A percentile compares a stretch with the other conserved stretches of the same genome.
Conservation (phyloP, 2,797 vertebrate species). For the Hemitrygon akajei region DNA sequence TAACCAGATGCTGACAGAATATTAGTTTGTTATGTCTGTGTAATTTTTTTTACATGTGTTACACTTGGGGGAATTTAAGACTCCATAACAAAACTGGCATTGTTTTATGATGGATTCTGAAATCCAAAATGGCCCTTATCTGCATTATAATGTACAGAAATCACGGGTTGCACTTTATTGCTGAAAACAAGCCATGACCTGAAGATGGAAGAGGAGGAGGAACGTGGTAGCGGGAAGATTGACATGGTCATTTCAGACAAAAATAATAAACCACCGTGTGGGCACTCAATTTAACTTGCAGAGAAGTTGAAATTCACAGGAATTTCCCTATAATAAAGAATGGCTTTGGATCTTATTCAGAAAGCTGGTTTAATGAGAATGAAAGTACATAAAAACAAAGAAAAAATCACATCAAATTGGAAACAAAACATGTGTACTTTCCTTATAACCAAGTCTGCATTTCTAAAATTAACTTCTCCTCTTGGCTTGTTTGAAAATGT, state of each 20-base stretch:
- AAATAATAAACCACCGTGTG: neutral
- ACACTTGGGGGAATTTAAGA: neutral
- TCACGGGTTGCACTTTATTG: no score
- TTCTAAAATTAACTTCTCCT: neutral
- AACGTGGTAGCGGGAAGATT: neutral
- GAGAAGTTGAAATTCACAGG: neutral
- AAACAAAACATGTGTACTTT: slow-evolving; percentile 9
- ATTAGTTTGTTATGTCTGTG: neutral
- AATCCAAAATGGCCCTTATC: neutral
- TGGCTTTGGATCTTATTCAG: slow-evolving; percentile 21
- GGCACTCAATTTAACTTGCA: neutral
- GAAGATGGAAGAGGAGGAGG: neutral
- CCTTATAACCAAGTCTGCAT: neutral
- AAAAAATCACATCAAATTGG: neutral
- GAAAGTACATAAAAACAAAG: slow-evolving; percentile 10
- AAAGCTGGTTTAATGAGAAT: slow-evolving; percentile 22
- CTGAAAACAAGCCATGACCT: neutral
- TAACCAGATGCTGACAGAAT: neutral
- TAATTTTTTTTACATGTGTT: slow-evolving; percentile 10
- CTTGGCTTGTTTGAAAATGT: neutral
- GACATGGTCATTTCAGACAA: neutral
- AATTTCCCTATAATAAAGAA: slow-evolving; percentile 32
- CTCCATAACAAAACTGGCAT: neutral
- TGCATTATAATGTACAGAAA: neutral
- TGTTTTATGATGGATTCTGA: neutral